These are phyloP conservation scores for Zosterops lateralis DNA, from an alignment of 2,113 vertebrate species.

Conservation along the genomic window DNA sequence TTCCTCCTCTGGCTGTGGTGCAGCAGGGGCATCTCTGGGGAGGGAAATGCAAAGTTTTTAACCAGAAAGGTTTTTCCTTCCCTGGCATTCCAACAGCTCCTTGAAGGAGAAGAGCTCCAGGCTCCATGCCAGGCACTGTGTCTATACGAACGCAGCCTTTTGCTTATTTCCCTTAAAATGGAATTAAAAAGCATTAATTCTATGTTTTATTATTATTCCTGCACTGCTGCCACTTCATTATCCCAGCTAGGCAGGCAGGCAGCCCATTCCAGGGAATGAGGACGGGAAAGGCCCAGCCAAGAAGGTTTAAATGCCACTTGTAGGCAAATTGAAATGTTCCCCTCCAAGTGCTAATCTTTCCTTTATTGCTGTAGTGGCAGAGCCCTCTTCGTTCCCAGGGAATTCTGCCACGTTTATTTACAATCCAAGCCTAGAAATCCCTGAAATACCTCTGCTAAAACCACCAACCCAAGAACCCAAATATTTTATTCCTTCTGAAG, in stretches of 20 bases:
- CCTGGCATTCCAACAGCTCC: background rate
- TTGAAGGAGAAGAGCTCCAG: background rate
- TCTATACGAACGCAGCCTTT: background rate
- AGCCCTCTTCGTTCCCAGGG: background rate
- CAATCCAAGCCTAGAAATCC: background rate
- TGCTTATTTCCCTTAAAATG: background rate
- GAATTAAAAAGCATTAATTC: background rate
- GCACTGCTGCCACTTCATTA: background rate
- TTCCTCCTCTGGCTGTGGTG: background rate
- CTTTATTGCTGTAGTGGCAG: background rate
- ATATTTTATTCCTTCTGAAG: background rate
- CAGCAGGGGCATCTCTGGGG: background rate
- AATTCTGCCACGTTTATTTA: background rate
- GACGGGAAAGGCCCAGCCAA: background rate
- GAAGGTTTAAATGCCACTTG: background rate
- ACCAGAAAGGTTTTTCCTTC: background rate
- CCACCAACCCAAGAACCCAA: background rate
- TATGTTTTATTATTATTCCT: background rate
- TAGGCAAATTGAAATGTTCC: background rate
- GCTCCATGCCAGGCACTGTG: background rate
- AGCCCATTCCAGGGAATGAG: background rate
- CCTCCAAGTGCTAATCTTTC: background rate
- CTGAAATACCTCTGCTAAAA: background rate
- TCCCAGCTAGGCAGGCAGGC: background rate
- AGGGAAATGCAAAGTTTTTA: background rate